Evolutionary conservation across 2,888 invertebrate species (phyloP), one percentile per base, ranked within the genome.

Genomic region (Dioctria linearis): DNA sequence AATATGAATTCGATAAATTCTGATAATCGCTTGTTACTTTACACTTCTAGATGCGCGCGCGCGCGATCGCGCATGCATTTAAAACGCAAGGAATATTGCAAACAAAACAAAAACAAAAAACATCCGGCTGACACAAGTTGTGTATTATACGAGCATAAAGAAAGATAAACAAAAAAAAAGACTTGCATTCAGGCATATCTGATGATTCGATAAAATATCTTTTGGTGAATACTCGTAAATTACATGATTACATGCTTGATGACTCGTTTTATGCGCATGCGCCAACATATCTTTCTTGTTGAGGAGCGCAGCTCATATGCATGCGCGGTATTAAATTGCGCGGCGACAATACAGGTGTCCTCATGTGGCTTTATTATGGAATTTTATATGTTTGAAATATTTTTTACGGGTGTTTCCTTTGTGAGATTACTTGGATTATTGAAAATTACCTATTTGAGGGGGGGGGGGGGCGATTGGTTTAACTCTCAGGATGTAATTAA

Each of bases 141-240:
- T 25, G 25, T 25, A 25, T 42, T 25, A 25, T 42, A 42, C 42
- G 37, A 59, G 25, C 25, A 25, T 43, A 57, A 37, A 8, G 25
- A 13, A 37, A 42, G 37, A 39, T 13, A 49, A 25, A 46, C 13
- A 11, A n/a, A 46, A 5, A 11, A n/a, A 46, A 5, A 49, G 25
- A 25, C 25, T 1, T 25, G 43, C 4, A 61, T 25, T 25, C 59
- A 9, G 59, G 39, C 59, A 75, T 75, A 57, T 5, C 61, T 59
- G 75, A 75, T 75, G 59, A 25, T 13, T 42, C 6, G 75, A 75
- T 75, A 59, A 75, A 75, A 75, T 75, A 75, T 59, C 75, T 75
- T 75, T 59, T 25, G 75, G 37, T 43, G 43, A 57, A 61, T 46
- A 61, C 75, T 75, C 75, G 61, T 75, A 75, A 75, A 75, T 75